Base-by-base conservation (phyloP, 2,113 vertebrate genomes). In the Nothocercus nigrocapillus region DNA sequence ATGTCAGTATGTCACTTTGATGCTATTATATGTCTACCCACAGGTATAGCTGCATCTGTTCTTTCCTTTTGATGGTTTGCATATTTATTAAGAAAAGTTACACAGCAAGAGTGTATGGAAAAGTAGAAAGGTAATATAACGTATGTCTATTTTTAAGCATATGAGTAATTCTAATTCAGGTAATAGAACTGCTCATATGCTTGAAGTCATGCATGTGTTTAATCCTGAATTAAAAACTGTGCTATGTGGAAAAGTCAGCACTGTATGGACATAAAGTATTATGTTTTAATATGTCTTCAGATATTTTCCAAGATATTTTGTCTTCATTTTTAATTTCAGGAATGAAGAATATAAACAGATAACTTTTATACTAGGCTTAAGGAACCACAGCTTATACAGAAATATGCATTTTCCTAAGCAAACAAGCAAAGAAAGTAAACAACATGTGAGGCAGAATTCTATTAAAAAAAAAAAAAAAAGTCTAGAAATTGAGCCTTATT, bases 11-110 rank as follows among this genome's bases (percentile, higher is more conserved):
- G 12, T 30, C 9, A 24, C 69, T 83, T 21, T 75, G 56, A 15
- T 59, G n/a, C 3, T 54, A 7, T 45, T 54, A 88, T 0, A 1
- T 27, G 5, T 49, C 47, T 81, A 9, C 27, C 16, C 62, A 17
- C 10, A 49, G 28, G 1, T 3, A 4, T 0, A 0, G 2, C 13
- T 77, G 4, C 1, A 51, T 58, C 80, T 82, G 68, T 83, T 83
- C 0, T n/a, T 40, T 69, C 66, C 7, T 90, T 85, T 77, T 6
- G 79, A 53, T 1, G 42, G 8, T 21, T 67, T 56, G 17, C 36
- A 13, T 24, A 4, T 10, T 83, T 80, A 28, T 9, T 58, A 34
- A 62, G 25, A 85, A 56, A 63, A 80, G 12, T 44, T 22, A 76
- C 3, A 59, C 2, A 54, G 2, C 9, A 51, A 3, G 5, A 68